phyloP scores from a whole-genome alignment of 2,888 invertebrate species.

The Zele albiditarsus region DNA sequence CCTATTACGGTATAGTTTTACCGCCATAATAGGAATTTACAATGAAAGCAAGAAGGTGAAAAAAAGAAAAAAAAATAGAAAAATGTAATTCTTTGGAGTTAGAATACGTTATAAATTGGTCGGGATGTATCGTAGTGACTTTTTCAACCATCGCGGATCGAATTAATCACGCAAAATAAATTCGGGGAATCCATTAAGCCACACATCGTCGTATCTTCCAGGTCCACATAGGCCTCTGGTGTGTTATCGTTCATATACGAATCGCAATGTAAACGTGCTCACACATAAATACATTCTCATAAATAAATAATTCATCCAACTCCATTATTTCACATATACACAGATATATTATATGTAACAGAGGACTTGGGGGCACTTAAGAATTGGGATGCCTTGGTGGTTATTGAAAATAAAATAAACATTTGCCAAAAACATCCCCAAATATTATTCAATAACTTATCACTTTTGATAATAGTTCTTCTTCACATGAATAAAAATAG shows the following conservation, averaged over 20 bases:
- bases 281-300: slow-evolving; percentile 29
- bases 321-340: neutral
- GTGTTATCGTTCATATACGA: slow-evolving; percentile 35
- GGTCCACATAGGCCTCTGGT: slow-evolving; percentile 33
- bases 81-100: no score
- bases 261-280: slow-evolving; percentile 24
- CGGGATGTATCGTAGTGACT: neutral
- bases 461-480: no score
- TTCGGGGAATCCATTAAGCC: slow-evolving; percentile 69
- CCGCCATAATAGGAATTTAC: no score
- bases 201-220: slow-evolving; percentile 44
- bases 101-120: no score
- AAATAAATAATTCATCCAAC: slow-evolving; percentile 16
- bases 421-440: no score
- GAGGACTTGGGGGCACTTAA: neutral
- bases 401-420: neutral
- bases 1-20: no score
- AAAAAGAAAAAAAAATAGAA: no score
- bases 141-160: slow-evolving; percentile 42
- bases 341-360: neutral
- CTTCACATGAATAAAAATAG: no score
- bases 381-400: neutral
- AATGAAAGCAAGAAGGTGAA: no score
- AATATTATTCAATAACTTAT: no score
- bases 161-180: slow-evolving; percentile 69